Evolutionary conservation across 37 sponge, comb jelly and placozoan species (phyloP).

Genomic region (Chondrilla cf. caribensis): DNA sequence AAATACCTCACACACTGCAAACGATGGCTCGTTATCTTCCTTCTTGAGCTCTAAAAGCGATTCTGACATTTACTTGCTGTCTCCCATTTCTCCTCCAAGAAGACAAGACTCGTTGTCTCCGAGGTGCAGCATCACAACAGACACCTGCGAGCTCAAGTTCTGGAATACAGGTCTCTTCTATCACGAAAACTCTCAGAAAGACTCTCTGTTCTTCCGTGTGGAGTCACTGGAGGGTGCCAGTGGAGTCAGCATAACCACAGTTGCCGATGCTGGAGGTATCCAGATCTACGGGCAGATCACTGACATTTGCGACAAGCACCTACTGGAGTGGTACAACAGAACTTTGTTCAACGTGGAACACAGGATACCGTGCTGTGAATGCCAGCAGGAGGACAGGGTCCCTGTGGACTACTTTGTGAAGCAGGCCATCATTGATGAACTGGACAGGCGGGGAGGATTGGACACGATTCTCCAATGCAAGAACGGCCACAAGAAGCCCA

Average conservation of each 20-base stretch:
- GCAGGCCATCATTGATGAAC: not conserved
- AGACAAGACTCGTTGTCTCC: not conserved
- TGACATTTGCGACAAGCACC: constrained; percentile 61
- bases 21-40: not conserved
- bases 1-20: too few species aligned
- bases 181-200: not conserved
- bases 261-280: constrained; percentile 46
- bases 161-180: constrained; percentile 73
- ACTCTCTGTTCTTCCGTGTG: constrained; percentile 19
- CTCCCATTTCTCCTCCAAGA: not conserved
- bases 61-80: not conserved
- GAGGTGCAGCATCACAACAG: constrained; percentile 5
- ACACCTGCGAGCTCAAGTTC: constrained; percentile 29
- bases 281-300: constrained; percentile 65
- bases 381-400: constrained; percentile 23
- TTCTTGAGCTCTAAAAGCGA: not conserved
- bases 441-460: not conserved
- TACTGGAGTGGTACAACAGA: constrained; percentile 86
- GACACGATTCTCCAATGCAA: not conserved
- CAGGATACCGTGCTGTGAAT: constrained; percentile 65
- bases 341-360: constrained; percentile 29
- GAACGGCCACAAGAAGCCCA: constrained; percentile 28
- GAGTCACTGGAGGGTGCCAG: not conserved
- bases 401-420: constrained; percentile 24
- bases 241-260: constrained; percentile 34